Conservation (phyloP, 2,888 invertebrate species). For the Acanthosoma haemorrhoidale region DNA sequence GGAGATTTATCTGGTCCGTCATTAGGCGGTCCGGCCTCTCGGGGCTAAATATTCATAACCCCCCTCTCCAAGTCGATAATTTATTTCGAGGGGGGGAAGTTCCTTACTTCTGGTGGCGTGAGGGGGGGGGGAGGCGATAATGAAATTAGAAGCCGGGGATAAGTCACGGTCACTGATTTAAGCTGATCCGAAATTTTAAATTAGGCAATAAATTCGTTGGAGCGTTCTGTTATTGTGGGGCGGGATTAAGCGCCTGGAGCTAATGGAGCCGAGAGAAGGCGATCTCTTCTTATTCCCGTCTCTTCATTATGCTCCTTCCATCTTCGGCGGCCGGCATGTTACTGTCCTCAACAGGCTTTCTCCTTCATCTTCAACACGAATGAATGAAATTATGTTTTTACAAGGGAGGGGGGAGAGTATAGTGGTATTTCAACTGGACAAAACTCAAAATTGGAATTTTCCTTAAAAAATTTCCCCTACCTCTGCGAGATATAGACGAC, state of each 20-base stretch:
- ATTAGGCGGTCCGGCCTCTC: background rate
- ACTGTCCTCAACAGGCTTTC: too few species aligned
- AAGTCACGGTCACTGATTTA: constrained; percentile 25
- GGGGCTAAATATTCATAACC: constrained; percentile 16
- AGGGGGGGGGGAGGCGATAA: constrained; percentile 10
- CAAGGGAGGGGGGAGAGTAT: too few species aligned
- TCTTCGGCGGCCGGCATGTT: too few species aligned
- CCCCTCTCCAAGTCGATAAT: too few species aligned
- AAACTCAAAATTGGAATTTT: too few species aligned
- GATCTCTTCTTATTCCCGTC: background rate
- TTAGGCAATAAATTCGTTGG: constrained; percentile 27
- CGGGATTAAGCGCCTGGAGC: background rate
- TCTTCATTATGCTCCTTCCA: constrained; percentile 14
- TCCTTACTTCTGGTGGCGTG: background rate
- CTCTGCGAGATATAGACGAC: too few species aligned
- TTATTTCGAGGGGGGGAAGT: background rate
- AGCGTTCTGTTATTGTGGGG: constrained; percentile 21
- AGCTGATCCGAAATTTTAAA: constrained; percentile 28
- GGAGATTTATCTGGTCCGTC: constrained; percentile 14
- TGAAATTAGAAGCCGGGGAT: constrained; percentile 21
- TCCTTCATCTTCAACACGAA: too few species aligned
- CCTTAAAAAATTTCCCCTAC: too few species aligned
- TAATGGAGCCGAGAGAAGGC: background rate
- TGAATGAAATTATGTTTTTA: too few species aligned
- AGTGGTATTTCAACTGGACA: too few species aligned